These are phyloP conservation scores for Rhogogaster chlorosoma DNA, from an alignment of 2,888 invertebrate genomes.

Conservation along the genomic window DNA sequence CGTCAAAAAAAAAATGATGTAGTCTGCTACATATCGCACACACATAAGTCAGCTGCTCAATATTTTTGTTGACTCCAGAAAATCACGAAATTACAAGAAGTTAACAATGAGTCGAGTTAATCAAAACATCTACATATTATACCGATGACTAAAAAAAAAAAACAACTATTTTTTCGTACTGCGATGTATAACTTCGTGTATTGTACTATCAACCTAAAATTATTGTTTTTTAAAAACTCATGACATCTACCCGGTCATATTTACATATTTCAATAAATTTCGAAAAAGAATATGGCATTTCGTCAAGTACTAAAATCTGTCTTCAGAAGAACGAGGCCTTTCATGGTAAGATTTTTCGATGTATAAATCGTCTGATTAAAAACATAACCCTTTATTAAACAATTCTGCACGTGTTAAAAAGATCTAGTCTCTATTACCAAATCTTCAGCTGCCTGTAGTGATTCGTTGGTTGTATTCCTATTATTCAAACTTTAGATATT, in stretches of 20 bases:
- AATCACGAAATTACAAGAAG: background rate
- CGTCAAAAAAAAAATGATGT: background rate
- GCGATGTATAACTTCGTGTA: background rate
- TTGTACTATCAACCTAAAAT: constrained; percentile 19
- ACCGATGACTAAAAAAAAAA: background rate
- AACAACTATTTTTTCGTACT: background rate
- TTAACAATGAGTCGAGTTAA: background rate
- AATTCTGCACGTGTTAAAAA: background rate
- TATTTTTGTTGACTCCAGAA: background rate
- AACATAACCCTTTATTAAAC: background rate
- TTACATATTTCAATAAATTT: constrained; percentile 23
- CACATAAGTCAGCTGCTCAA: background rate
- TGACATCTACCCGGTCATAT: background rate
- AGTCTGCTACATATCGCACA: background rate
- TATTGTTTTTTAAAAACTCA: background rate
- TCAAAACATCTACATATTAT: background rate
- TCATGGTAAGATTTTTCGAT: constrained; percentile 59
- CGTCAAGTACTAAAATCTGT: constrained; percentile 57
- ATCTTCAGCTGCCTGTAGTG: background rate
- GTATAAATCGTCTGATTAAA: background rate
- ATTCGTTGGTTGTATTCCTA: constrained; percentile 41
- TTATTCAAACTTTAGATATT: background rate
- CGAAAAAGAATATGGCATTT: constrained; percentile 56
- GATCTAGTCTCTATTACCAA: background rate
- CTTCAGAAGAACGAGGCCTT: constrained; percentile 56